phyloP scores from a whole-genome alignment of 1,140 invertebrate species.

The Liolophura sinensis region DNA sequence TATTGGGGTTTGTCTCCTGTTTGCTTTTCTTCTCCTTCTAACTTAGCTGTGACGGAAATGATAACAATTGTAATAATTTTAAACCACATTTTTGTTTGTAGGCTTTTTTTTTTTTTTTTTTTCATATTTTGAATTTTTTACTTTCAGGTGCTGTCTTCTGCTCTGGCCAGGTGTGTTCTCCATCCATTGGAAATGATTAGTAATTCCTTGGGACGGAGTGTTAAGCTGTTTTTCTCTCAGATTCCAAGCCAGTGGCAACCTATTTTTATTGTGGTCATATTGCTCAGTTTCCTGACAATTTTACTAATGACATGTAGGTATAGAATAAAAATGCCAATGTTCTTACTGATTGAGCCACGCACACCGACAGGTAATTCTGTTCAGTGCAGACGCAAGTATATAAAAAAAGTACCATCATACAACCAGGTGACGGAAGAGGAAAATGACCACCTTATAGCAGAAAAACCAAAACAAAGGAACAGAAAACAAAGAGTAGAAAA shows the following conservation, averaged over 20 bases:
- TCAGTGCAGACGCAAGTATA: too few relatives aligned
- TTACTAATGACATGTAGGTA: conserved; percentile 38
- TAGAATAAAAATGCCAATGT: conserved; percentile 33
- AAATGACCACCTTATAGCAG: too few relatives aligned
- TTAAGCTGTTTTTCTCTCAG: conserved; percentile 37
- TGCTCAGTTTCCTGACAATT: conserved; percentile 21
- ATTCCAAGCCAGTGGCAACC: conserved; percentile 50
- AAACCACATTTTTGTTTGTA: not conserved
- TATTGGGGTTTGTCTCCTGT: not conserved
- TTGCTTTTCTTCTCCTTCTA: not conserved
- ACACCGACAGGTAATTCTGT: conserved; percentile 16
- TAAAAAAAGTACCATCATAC: too few relatives aligned
- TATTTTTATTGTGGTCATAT: conserved; percentile 28
- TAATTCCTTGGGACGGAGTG: conserved; percentile 29
- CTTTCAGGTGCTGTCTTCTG: conserved; percentile 41
- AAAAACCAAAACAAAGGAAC: too few relatives aligned
- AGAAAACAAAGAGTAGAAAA: too few relatives aligned
- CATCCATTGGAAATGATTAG: conserved; percentile 36
- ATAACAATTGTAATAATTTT: not conserved
- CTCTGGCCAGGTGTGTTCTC: conserved; percentile 31
- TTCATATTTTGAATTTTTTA: too few relatives aligned
- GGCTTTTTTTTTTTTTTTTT: not conserved
- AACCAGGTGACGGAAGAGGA: too few relatives aligned
- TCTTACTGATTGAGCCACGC: conserved; percentile 41
- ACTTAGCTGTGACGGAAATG: not conserved